A percentile compares a stretch with the other conserved stretches of the same genome.
Evolutionary conservation across 2,113 vertebrate species (phyloP).

Genomic region (Macheiramphus alcinus): DNA sequence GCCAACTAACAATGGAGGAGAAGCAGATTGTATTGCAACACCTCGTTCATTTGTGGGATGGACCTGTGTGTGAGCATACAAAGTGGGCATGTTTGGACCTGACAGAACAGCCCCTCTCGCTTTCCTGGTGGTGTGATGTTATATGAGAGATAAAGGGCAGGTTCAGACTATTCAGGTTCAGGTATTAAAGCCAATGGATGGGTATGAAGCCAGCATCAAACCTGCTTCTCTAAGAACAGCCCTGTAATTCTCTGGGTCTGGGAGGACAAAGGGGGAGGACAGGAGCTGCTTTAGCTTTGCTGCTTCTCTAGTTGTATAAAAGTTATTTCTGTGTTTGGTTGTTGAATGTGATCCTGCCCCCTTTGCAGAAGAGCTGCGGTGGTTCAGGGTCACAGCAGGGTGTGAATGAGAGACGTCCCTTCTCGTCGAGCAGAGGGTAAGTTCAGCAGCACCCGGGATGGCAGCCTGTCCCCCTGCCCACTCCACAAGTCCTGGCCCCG

Average conservation of each 20-base stretch:
- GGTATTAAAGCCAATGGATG: background rate
- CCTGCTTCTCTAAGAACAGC: background rate
- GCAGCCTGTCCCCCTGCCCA: background rate
- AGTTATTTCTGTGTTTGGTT: background rate
- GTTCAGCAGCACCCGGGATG: background rate
- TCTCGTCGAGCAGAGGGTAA: background rate
- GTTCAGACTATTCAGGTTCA: background rate
- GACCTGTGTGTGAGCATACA: background rate
- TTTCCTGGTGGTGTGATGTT: background rate
- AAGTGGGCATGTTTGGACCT: background rate
- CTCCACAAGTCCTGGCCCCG: background rate
- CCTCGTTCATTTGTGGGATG: background rate
- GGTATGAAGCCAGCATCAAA: background rate
- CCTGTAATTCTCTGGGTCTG: background rate
- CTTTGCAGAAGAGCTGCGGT: constrained; percentile 33
- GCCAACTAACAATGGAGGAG: background rate
- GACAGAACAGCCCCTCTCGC: background rate
- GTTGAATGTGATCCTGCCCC: background rate
- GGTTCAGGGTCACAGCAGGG: background rate
- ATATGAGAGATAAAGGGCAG: background rate
- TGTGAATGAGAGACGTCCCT: background rate
- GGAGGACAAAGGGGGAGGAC: background rate
- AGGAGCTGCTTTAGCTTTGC: background rate
- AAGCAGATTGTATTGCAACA: background rate
- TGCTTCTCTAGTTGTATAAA: background rate